phyloP scores from a whole-genome alignment of 2,797 vertebrate species.

The Hippoglossus hippoglossus region DNA sequence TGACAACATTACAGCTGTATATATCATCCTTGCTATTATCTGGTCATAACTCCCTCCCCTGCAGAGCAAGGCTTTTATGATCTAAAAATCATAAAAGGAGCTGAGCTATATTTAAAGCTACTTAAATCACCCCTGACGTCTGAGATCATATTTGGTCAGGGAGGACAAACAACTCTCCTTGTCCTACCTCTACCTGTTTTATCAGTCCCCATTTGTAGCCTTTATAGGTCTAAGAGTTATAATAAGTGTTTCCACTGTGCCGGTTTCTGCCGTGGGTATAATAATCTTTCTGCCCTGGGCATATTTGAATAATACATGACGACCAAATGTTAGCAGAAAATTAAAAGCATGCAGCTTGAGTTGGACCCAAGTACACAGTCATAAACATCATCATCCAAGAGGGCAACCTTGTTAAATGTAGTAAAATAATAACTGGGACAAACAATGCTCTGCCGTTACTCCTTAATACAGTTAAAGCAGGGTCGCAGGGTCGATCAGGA shows the following conservation, averaged over 20 bases:
- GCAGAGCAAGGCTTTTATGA: constrained; percentile 15
- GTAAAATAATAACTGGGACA: constrained; percentile 61
- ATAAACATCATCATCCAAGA: constrained; percentile 67
- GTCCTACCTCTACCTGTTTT: constrained; percentile 42
- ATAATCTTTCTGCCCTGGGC: constrained; percentile 57
- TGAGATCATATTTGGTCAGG: constrained; percentile 45
- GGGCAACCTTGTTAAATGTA: constrained; percentile 57
- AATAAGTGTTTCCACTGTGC: constrained; percentile 63
- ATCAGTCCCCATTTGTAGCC: constrained; percentile 57
- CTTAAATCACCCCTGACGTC: constrained; percentile 19
- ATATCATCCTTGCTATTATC: constrained; percentile 32
- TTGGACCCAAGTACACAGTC: constrained; percentile 48
- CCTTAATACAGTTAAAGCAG: constrained; percentile 50
- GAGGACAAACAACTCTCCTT: constrained; percentile 24
- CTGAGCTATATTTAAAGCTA: constrained; percentile 22
- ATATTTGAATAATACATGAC: constrained; percentile 62
- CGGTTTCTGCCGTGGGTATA: constrained; percentile 54
- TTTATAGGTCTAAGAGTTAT: constrained; percentile 54
- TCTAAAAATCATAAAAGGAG: constrained; percentile 4
- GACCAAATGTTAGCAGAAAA: constrained; percentile 59
- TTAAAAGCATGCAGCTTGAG: constrained; percentile 42
- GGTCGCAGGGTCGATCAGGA: constrained; percentile 63
- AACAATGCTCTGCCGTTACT: constrained; percentile 63
- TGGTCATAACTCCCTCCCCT: not conserved
- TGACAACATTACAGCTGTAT: constrained; percentile 25